A percentile compares a stretch with the other conserved stretches of the same genome.
These are phyloP conservation scores for Cyclargus thomasi DNA, from an alignment of 1,140 invertebrate species.

Conservation along the genomic window DNA sequence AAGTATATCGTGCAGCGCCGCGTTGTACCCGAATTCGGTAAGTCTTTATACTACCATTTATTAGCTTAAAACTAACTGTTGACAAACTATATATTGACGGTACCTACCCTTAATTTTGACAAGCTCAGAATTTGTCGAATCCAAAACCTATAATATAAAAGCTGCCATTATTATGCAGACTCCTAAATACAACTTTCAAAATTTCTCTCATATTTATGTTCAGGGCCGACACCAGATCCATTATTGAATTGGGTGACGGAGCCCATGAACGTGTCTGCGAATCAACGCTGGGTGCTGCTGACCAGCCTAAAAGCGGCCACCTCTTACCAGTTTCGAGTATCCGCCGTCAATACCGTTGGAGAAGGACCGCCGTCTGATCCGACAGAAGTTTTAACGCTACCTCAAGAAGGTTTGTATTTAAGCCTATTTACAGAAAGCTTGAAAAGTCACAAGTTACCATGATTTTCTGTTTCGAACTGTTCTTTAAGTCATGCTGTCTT, in stretches of 20 bases:
- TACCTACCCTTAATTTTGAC: too few relatives aligned
- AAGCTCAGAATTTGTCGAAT: too few relatives aligned
- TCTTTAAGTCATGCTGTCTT: neutral
- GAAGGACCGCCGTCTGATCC: slow-evolving; percentile 93
- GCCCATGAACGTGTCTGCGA: slow-evolving; percentile 88
- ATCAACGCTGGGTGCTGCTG: slow-evolving; percentile 86
- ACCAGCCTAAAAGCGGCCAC: slow-evolving; percentile 94
- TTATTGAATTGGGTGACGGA: slow-evolving; percentile 92
- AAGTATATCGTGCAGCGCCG: slow-evolving; percentile 95
- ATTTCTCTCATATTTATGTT: slow-evolving; percentile 34
- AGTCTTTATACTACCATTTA: slow-evolving; percentile 33
- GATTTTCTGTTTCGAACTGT: neutral
- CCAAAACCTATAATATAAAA: too few relatives aligned
- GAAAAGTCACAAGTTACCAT: neutral
- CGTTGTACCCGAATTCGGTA: slow-evolving; percentile 89
- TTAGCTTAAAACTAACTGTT: too few relatives aligned
- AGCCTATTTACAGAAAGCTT: neutral
- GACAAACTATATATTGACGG: too few relatives aligned
- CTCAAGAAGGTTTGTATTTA: slow-evolving; percentile 88
- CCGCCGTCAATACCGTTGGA: slow-evolving; percentile 95
- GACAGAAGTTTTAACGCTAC: slow-evolving; percentile 90
- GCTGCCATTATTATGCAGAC: too few relatives aligned
- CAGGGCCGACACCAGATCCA: slow-evolving; percentile 87
- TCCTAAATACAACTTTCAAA: too few relatives aligned
- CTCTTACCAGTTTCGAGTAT: slow-evolving; percentile 96